Conservation (phyloP, 2,888 invertebrate species). For the Eumacrocentrus americanus region DNA sequence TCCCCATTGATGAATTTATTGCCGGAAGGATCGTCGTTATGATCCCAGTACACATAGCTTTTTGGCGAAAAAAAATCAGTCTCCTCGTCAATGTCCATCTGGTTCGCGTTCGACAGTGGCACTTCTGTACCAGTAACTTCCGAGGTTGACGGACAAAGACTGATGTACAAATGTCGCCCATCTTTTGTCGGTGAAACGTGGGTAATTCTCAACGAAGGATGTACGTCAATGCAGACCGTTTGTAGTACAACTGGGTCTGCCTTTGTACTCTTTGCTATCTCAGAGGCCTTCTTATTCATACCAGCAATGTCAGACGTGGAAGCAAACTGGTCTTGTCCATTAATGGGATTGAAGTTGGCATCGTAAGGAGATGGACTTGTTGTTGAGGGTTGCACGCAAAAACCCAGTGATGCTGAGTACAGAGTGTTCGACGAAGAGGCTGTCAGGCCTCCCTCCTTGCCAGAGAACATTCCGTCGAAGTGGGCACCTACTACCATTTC, state of each 20-base stretch:
- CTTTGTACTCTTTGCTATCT: conserved; percentile 47
- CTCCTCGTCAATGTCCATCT: conserved; percentile 59
- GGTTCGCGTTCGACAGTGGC: conserved; percentile 53
- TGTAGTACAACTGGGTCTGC: conserved; percentile 56
- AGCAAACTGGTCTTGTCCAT: conserved; percentile 50
- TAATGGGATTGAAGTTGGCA: conserved; percentile 55
- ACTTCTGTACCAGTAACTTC: conserved; percentile 51
- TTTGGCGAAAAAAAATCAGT: conserved; percentile 54
- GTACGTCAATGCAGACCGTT: conserved; percentile 52
- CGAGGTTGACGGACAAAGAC: conserved; percentile 41
- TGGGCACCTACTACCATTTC: conserved; percentile 55
- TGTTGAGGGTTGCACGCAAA: conserved; percentile 35
- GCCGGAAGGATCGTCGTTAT: conserved; percentile 66
- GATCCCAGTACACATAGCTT: conserved; percentile 67
- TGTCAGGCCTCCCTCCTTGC: conserved; percentile 46
- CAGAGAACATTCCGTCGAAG: conserved; percentile 50
- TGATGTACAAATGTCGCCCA: conserved; percentile 54
- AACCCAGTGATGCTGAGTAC: conserved; percentile 41
- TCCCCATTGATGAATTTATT: conserved; percentile 67
- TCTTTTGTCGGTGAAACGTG: conserved; percentile 52
- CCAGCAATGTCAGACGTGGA: conserved; percentile 53
- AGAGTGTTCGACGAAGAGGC: conserved; percentile 55
- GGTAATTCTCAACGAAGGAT: conserved; percentile 50
- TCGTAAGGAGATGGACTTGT: conserved; percentile 51
- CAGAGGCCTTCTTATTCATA: conserved; percentile 49